Evolutionary conservation across 2,888 invertebrate genomes (phyloP), one percentile per base, ranked within the genome.

Genomic region (Hecatera dysodea): DNA sequence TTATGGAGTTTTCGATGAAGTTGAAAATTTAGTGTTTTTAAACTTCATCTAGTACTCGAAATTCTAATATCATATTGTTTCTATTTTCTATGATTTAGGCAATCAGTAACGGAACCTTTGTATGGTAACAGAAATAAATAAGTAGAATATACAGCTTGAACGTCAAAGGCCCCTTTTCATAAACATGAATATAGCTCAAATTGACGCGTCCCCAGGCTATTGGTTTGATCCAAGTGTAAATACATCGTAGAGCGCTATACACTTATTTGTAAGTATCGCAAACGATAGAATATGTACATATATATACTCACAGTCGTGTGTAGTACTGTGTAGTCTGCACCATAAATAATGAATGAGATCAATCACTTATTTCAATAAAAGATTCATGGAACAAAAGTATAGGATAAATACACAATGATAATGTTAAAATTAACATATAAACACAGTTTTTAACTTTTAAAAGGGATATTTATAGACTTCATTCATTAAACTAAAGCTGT

Each of bases 321-420:
- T 27, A 22, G 9, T 12, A 7, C 8, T 64, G 15, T 42, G 33
- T 27, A 24, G 44, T 59, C 24, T 27, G 39, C 17, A 11, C 22
- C 56, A 65, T 55, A n/a, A 74, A 72, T 74, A 64, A 74, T 74
- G 19, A 72, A 74, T 65, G n/a, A 27, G 33, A 74, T 27, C 65
- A 64, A 65, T 74, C 53, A 64, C 71, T 29, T 46, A 63, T 73
- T 56, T 53, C 12, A 42, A 6, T 46, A n/a, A 55, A 72, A 24
- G 0, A 55, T 48, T 64, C 8, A 42, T 73, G 12, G 1, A 61
- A 46, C 0, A 19, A 2, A 39, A 27, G 8, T 44, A 24, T 48
- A 12, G 27, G 36, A 15, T 44, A 72, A 44, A 44, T 15, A 52
- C 15, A 50, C 36, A 70, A 36, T 44, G n/a, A 5, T 39, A 11